phyloP scores from a whole-genome alignment of 1,140 invertebrate species.

The Drosophila erecta region DNA sequence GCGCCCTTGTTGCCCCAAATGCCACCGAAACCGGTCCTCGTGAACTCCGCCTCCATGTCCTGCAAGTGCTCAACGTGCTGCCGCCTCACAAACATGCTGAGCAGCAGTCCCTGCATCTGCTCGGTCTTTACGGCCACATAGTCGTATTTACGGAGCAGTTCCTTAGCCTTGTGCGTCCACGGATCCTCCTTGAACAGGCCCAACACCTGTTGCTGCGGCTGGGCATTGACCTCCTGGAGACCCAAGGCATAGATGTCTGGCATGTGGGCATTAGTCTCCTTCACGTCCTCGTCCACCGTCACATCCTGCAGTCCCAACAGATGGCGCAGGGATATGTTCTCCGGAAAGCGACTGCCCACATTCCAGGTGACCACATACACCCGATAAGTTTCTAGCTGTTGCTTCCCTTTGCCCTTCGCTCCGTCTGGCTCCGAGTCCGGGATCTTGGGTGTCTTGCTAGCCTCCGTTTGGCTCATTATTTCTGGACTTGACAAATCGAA shows the following conservation, averaged over 20 bases:
- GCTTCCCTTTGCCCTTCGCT: conserved; percentile 29
- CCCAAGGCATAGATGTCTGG: conserved; percentile 94
- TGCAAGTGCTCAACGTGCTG: conserved; percentile 92
- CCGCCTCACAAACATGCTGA: conserved; percentile 91
- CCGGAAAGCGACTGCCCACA: conserved; percentile 91
- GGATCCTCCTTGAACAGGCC: conserved; percentile 93
- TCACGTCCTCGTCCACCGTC: conserved; percentile 31
- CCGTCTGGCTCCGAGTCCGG: conserved; percentile 28
- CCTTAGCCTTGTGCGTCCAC: conserved; percentile 92
- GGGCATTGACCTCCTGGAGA: conserved; percentile 95
- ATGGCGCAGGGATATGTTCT: conserved; percentile 88
- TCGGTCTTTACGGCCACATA: conserved; percentile 92
- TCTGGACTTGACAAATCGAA: not conserved
- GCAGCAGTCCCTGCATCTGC: conserved; percentile 91
- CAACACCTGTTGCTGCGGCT: conserved; percentile 93
- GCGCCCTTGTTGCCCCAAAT: conserved; percentile 98
- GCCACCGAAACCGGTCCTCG: conserved; percentile 94
- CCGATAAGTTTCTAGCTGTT: conserved; percentile 66
- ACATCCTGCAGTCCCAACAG: conserved; percentile 88
- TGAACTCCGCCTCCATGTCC: conserved; percentile 93
- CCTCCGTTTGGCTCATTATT: conserved; percentile 50
- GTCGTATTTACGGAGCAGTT: conserved; percentile 88
- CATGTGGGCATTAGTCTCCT: conserved; percentile 85
- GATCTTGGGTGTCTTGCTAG: not conserved
- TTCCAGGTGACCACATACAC: conserved; percentile 94